These are phyloP conservation scores for Rhipidura dahli DNA, from an alignment of 2,113 vertebrate species.

Conservation along the genomic window DNA sequence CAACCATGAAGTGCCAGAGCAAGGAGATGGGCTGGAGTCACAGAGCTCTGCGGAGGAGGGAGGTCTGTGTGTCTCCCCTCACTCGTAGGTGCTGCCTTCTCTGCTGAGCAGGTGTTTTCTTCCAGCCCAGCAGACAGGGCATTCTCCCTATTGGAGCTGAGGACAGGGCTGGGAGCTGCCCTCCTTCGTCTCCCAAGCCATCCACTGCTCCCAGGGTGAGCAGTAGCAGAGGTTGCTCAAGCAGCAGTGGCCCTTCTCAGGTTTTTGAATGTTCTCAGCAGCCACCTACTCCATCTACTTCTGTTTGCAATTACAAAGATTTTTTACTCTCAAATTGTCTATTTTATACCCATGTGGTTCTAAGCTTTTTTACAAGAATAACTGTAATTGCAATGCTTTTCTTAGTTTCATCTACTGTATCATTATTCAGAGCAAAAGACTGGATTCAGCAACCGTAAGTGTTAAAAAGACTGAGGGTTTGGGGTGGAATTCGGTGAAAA, in stretches of 20 bases:
- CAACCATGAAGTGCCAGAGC: not conserved
- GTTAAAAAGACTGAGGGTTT: not conserved
- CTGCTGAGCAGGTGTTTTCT: not conserved
- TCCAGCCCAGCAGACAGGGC: not conserved
- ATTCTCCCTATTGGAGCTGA: not conserved
- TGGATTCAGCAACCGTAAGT: not conserved
- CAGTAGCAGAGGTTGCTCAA: not conserved
- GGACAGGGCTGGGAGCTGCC: not conserved
- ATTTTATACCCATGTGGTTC: constrained; percentile 16
- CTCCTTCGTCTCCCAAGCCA: not conserved
- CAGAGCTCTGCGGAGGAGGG: not conserved
- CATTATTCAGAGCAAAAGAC: not conserved
- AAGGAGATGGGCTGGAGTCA: not conserved
- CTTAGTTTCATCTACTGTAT: not conserved
- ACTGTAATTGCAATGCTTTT: constrained; percentile 2
- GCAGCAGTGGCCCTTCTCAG: not conserved
- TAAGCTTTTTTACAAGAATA: not conserved
- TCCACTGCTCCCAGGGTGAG: not conserved
- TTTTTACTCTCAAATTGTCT: not conserved
- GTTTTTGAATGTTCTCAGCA: not conserved
- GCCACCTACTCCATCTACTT: not conserved
- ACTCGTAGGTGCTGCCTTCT: not conserved
- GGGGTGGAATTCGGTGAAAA: not conserved
- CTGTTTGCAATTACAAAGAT: not conserved
- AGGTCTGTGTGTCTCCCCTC: not conserved